Evolutionary conservation across 2,113 vertebrate species (phyloP).

Genomic region (Stigmatopora nigra): DNA sequence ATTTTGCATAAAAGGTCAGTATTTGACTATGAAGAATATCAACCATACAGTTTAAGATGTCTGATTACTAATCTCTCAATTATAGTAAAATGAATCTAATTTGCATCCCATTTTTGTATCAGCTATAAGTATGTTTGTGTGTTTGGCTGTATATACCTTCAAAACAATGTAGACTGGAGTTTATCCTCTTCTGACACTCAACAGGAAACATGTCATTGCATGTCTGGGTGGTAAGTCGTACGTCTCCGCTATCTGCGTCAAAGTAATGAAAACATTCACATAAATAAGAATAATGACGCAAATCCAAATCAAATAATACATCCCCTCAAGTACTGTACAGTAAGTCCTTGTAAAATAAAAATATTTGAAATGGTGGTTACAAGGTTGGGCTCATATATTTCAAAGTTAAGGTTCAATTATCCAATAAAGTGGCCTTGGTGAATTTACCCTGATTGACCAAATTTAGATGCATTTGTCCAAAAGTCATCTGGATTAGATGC

Average conservation of each 20-base stretch:
- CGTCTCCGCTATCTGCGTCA: neutral
- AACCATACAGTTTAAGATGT: neutral
- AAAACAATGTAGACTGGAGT: conserved; percentile 6
- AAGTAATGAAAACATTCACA: neutral
- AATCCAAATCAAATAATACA: neutral
- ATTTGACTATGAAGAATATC: neutral
- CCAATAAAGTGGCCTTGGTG: too few relatives aligned
- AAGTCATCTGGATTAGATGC: neutral
- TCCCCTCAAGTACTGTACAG: neutral
- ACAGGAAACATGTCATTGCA: conserved; percentile 4
- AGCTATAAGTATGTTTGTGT: neutral
- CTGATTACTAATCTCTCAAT: neutral
- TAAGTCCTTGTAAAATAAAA: neutral
- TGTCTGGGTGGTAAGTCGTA: conserved; percentile 6
- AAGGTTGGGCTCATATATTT: too few relatives aligned
- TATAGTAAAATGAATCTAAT: neutral
- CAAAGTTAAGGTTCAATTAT: too few relatives aligned
- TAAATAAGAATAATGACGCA: neutral
- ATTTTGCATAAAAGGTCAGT: neutral
- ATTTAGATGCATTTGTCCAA: neutral
- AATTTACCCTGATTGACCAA: too few relatives aligned
- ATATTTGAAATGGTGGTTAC: too few relatives aligned
- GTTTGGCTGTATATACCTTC: neutral
- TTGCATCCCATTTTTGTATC: neutral
- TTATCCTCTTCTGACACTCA: conserved; percentile 7